Conservation (phyloP, 2,888 invertebrate species). For the Chrysina gloriosa region DNA sequence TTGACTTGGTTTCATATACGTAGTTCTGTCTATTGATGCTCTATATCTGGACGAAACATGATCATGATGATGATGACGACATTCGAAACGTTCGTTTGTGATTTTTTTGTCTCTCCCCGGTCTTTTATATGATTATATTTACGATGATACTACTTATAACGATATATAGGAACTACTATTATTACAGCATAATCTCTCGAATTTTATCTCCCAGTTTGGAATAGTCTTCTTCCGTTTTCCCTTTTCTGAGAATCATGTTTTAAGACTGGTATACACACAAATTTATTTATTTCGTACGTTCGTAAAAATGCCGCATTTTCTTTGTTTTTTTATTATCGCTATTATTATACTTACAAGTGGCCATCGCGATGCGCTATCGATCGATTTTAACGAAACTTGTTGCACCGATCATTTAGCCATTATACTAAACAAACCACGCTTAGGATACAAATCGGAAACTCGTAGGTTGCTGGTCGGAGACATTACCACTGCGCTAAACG, state of each 20-base stretch:
- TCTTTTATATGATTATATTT: not conserved
- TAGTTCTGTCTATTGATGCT: constrained; percentile 45
- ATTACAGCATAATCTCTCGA: constrained; percentile 17
- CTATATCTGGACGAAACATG: constrained; percentile 26
- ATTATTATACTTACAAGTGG: no score
- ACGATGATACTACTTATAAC: not conserved
- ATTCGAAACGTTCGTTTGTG: constrained; percentile 43
- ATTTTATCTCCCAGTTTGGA: not conserved
- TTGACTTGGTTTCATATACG: constrained; percentile 45
- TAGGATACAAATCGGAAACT: no score
- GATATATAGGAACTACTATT: constrained; percentile 20
- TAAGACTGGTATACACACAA: constrained; percentile 28
- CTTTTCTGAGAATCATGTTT: constrained; percentile 12
- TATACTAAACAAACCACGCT: no score
- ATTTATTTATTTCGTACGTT: constrained; percentile 2
- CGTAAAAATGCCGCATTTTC: not conserved
- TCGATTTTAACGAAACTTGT: no score
- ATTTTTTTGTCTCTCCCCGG: constrained; percentile 34
- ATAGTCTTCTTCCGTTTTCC: not conserved
- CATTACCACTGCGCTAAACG: no score
- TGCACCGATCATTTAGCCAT: no score
- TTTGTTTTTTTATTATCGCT: constrained; percentile 10
- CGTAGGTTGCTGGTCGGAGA: no score
- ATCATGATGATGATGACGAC: no score
- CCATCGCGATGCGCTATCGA: no score